Evolutionary conservation across 1,140 invertebrate species (phyloP).

Genomic region (Pseudomyrmex sp.): DNA sequence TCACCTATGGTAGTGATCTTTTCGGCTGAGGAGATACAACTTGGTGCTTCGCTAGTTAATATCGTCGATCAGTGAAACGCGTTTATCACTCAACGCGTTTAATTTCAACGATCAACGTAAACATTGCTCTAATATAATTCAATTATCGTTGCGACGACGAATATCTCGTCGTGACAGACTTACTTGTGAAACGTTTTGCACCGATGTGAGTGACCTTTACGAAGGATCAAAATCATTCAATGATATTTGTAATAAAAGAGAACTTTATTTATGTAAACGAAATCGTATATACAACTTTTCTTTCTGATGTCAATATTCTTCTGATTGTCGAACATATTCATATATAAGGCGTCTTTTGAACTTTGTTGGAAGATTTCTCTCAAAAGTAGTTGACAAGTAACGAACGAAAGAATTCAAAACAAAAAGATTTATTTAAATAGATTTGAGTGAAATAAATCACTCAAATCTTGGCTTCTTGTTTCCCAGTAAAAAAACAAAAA

Average conservation of each 20-base stretch:
- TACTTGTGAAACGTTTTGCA: neutral
- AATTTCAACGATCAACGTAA: neutral
- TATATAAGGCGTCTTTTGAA: too few species aligned
- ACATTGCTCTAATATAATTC: too few species aligned
- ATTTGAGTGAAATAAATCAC: too few species aligned
- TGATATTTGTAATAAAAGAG: conserved; percentile 76
- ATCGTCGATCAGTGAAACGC: conserved; percentile 22
- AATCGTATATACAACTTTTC: conserved; percentile 8
- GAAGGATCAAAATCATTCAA: conserved; percentile 13
- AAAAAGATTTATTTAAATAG: neutral
- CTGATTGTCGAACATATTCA: neutral
- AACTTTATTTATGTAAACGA: conserved; percentile 79
- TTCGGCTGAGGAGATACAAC: neutral
- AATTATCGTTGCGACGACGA: too few species aligned
- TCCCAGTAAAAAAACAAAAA: too few species aligned
- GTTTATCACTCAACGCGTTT: conserved; percentile 10
- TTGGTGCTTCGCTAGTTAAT: conserved; percentile 11
- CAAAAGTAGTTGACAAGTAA: too few species aligned
- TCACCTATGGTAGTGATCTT: conserved; percentile 86
- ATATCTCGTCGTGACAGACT: too few species aligned
- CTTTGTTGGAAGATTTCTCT: neutral
- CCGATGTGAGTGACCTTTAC: neutral
- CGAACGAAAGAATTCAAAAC: neutral
- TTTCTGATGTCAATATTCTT: neutral
- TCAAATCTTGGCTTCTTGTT: too few species aligned